Evolutionary conservation across 2,888 invertebrate genomes (phyloP), one percentile per base, ranked within the genome.

Genomic region (Mycalesis mineus): DNA sequence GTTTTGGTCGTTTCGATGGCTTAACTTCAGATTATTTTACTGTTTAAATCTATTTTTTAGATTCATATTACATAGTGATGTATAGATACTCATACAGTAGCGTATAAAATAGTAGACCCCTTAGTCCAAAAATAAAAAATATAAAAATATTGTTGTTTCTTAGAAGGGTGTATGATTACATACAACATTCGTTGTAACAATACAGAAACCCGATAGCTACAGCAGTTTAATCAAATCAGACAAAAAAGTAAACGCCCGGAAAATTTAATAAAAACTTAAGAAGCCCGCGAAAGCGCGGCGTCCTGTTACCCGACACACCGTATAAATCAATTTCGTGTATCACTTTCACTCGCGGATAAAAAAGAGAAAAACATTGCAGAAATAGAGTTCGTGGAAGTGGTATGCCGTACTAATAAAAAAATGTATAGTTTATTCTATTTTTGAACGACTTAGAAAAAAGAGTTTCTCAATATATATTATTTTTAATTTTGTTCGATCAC

Each of bases 291-390:
- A 60, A 61, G 55, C 60, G 44, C 51, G 57, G 62, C 62, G 58
- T 67, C 58, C 58, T 45, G 63, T 62, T 65, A 66, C 63, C 39
- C 64, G 61, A 62, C 52, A 57, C 51, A 59, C 65, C 60, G 59
- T 75, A 40, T 52, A 55, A 56, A 58, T 60, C 57, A 60, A 60
- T 57, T 58, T 45, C 65, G 72, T 77, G 78, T 80, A 82, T 82
- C 80, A 71, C 71, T 82, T 82, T 75, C 82, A 76, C 69, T 69
- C 65, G 64, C 67, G 58, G 74, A 74, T 45, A 57, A 60, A 61
- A 55, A 74, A 71, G 72, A 64, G 66, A 68, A 65, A 71, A 15
- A 70, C 66, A 68, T 61, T 17, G 15, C 48, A 5, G 39, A 57
- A 60, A 44, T 55, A 56, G 50, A 58, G 37, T 17, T n/a, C 9